Conservation (phyloP, 2,888 invertebrate species). For the Dicyrtoma fusca region DNA sequence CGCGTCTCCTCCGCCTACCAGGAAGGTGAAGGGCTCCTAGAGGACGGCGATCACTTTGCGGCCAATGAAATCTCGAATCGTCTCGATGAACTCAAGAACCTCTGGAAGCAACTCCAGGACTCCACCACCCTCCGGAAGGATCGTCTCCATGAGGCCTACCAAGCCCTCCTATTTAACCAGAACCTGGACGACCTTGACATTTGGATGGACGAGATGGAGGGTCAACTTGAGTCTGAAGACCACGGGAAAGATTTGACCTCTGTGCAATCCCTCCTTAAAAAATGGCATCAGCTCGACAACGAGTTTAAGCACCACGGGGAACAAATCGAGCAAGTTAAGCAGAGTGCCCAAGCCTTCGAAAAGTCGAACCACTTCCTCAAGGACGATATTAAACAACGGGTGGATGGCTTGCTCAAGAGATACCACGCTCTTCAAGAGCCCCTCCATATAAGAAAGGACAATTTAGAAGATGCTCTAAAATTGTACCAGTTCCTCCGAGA, state of each 20-base stretch:
- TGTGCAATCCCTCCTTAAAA: conserved; percentile 73
- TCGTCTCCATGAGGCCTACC: conserved; percentile 85
- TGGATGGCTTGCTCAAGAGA: conserved; percentile 69
- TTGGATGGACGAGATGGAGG: conserved; percentile 90
- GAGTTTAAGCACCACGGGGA: conserved; percentile 83
- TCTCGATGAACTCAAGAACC: conserved; percentile 79
- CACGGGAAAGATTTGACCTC: conserved; percentile 87
- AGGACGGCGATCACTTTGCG: conserved; percentile 83
- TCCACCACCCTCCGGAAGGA: conserved; percentile 81
- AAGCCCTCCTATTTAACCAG: conserved; percentile 83
- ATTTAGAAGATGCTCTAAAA: conserved; percentile 84
- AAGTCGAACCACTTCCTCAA: conserved; percentile 85
- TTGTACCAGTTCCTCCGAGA: conserved; percentile 89
- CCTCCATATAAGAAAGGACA: conserved; percentile 85
- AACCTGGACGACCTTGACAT: conserved; percentile 88
- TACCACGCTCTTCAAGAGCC: conserved; percentile 85
- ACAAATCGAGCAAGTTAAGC: conserved; percentile 76
- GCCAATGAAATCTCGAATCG: conserved; percentile 74
- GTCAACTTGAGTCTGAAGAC: conserved; percentile 73
- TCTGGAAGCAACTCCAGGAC: conserved; percentile 84
- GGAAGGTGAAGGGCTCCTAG: conserved; percentile 75
- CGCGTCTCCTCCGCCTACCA: conserved; percentile 80
- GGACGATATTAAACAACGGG: conserved; percentile 78
- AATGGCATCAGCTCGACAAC: conserved; percentile 74
- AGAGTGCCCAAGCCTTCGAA: conserved; percentile 77